Evolutionary conservation across 2,888 invertebrate species (phyloP).

Genomic region (Pyrochroa serraticornis): DNA sequence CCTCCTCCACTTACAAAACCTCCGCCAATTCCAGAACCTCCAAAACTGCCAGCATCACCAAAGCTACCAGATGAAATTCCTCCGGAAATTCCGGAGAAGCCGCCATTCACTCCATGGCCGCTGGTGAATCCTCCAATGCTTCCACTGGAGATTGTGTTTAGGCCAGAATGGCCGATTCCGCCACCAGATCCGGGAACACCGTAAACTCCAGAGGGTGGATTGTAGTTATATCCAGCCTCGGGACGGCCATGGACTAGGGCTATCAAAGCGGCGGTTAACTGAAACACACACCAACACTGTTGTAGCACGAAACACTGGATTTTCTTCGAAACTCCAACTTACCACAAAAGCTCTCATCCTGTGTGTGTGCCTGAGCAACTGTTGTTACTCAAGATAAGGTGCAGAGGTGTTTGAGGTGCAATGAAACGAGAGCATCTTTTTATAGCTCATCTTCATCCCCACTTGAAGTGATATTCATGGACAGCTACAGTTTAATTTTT

Average conservation of each 20-base stretch:
- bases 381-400: constrained; percentile 15
- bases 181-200: not conserved
- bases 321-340: constrained; percentile 38
- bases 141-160: no score
- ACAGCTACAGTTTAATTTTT: constrained; percentile 15
- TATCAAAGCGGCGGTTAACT: constrained; percentile 57
- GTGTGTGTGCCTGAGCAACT: constrained; percentile 35
- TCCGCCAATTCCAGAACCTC: constrained; percentile 57
- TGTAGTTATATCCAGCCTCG: constrained; percentile 67
- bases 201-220: not conserved
- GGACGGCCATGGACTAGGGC: constrained; percentile 67
- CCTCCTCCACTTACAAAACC: constrained; percentile 44
- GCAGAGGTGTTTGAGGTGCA: constrained; percentile 1
- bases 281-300: constrained; percentile 29
- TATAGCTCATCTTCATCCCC: constrained; percentile 21
- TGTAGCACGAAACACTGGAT: not conserved
- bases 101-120: constrained; percentile 43
- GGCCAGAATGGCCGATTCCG: no score
- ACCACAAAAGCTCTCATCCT: constrained; percentile 51
- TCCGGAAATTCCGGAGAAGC: constrained; percentile 50
- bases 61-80: constrained; percentile 55
- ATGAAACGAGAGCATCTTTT: constrained; percentile 8
- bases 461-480: constrained; percentile 3
- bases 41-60: constrained; percentile 45
- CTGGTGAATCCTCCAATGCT: constrained; percentile 41